Conservation (phyloP, 2,113 vertebrate genomes). For the Echinops telfairi region DNA sequence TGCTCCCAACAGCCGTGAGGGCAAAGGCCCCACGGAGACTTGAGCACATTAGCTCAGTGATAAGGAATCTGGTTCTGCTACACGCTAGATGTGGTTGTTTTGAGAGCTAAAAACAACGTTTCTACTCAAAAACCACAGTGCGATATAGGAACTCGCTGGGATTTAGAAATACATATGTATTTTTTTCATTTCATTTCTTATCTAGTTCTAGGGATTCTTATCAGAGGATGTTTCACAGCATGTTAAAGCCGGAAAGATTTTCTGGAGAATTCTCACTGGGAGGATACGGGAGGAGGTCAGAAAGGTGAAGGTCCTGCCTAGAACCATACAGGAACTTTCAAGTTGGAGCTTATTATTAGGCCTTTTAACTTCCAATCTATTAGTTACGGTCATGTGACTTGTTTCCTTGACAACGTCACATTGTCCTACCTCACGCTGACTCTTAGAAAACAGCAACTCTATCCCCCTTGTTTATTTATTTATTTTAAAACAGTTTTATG, state of each 20-base stretch:
- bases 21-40: not conserved
- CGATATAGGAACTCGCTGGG: not conserved
- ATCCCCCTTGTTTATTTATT: not conserved
- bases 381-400: not conserved
- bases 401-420: not conserved
- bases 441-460: not conserved
- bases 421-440: not conserved
- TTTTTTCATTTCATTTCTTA: slow-evolving; percentile 44
- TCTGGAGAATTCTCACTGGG: not conserved
- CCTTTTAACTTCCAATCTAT: not conserved
- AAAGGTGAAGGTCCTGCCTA: not conserved
- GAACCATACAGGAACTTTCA: not conserved
- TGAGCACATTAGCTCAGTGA: not conserved
- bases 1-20: not conserved
- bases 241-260: not conserved
- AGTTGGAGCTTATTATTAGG: not conserved
- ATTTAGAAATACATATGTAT: not conserved
- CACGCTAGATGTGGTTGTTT: not conserved
- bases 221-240: not conserved
- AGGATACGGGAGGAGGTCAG: not conserved
- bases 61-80: slow-evolving; percentile 34
- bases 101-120: not conserved
- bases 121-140: not conserved
- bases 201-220: not conserved
- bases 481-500: no score